Evolutionary conservation across 2,113 vertebrate genomes (phyloP).

Genomic region (Callaeas wilsoni): DNA sequence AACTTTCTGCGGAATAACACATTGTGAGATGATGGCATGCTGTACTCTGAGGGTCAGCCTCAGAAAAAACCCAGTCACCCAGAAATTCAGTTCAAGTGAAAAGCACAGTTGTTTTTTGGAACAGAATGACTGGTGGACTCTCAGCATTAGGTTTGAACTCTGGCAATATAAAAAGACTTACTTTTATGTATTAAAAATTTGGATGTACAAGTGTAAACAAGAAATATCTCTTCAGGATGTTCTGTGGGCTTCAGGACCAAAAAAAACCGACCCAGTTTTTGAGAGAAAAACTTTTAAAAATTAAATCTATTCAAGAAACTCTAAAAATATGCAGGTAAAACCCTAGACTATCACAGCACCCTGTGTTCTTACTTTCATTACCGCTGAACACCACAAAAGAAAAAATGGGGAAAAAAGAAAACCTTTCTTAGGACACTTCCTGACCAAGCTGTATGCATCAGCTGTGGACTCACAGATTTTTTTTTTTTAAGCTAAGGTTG

Average conservation of each 20-base stretch:
- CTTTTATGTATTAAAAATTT: background rate
- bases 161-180: background rate
- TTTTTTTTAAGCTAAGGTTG: background rate
- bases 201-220: background rate
- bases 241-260: background rate
- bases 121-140: background rate
- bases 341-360: background rate
- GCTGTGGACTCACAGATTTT: background rate
- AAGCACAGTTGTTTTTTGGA: background rate
- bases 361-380: background rate
- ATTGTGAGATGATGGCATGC: background rate
- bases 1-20: background rate
- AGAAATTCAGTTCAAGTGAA: slow-evolving; percentile 10
- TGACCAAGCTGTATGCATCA: background rate
- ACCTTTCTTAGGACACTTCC: background rate
- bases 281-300: background rate
- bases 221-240: background rate
- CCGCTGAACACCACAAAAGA: background rate
- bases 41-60: background rate
- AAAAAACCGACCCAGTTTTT: background rate
- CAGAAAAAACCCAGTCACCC: background rate
- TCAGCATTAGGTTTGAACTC: background rate
- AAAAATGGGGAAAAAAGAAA: background rate
- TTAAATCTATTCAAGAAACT: background rate
- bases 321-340: background rate